These are phyloP conservation scores for Nesidiocoris tenuis DNA, from an alignment of 2,888 invertebrate genomes.

Conservation along the genomic window DNA sequence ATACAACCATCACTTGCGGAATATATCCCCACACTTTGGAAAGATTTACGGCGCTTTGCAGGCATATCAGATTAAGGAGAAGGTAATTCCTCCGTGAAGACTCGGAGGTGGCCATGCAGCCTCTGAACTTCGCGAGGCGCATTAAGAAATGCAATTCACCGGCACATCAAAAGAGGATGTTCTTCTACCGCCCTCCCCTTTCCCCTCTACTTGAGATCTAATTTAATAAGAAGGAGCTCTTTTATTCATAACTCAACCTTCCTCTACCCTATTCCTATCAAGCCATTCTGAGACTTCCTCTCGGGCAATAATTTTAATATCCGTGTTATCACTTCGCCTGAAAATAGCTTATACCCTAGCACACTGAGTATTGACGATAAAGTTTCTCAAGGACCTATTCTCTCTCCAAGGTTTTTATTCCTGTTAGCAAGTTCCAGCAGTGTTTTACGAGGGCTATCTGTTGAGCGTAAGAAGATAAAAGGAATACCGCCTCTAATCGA, in stretches of 20 bases:
- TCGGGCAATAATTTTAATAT: conserved; percentile 32
- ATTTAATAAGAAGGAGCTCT: not conserved
- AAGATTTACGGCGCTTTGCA: not conserved
- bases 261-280: too few species aligned
- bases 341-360: too few species aligned
- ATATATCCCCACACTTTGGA: not conserved
- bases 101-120: too few species aligned
- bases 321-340: conserved; percentile 26
- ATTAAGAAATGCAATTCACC: conserved; percentile 35
- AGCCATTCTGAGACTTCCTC: not conserved
- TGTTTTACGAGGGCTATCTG: too few species aligned
- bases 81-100: not conserved
- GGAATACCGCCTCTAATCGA: too few species aligned
- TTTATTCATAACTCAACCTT: not conserved
- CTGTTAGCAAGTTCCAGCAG: not conserved
- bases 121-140: too few species aligned
- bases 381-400: not conserved
- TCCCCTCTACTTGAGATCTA: not conserved
- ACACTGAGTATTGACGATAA: too few species aligned
- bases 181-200: conserved; percentile 9
- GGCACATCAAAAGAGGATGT: conserved; percentile 29
- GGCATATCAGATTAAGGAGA: not conserved
- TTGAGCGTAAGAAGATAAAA: too few species aligned
- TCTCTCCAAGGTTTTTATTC: not conserved
- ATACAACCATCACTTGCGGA: too few species aligned